Base-by-base conservation (phyloP, 2,888 invertebrate species). In the Celastrina argiolus region DNA sequence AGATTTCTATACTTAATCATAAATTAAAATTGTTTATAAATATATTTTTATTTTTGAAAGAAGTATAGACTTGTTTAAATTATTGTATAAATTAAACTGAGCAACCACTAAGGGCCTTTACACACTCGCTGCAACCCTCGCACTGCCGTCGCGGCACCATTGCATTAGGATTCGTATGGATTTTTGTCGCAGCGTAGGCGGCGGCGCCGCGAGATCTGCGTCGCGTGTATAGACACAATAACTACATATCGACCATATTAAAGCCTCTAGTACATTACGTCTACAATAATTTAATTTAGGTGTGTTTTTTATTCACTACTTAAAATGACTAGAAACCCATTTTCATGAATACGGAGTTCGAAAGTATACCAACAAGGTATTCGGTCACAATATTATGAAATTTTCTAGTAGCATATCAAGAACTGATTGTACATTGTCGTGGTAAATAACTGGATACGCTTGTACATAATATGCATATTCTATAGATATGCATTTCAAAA, bases 221-320 rank as follows among this genome's bases (percentile, higher is more conserved):
- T n/a, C n/a, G n/a, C n/a, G n/a, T n/a, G n/a, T n/a, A n/a, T n/a
- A n/a, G n/a, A n/a, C n/a, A n/a, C n/a, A n/a, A n/a, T n/a, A 51
- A 51, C 22, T 51, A 51, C 51, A 51, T 12, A 5, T 59, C 10
- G 18, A 18, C 34, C 31, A 16, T 34, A 59, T 39, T 56, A 39
- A 61, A 61, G 61, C 61, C 61, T 61, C 61, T 61, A 39, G 7
- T 31, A 58, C 16, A 16, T 31, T 58, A 58, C 16, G 58, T 58
- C 16, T 58, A 28, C 28, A 28, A 28, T 28, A 58, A 28, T 31
- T 16, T 58, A 58, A 45, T 16, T 45, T n/a, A n/a, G n/a, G n/a
- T n/a, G n/a, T n/a, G n/a, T n/a, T n/a, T n/a, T n/a, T n/a, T 64
- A 64, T 66, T 26, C 61, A 64, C 64, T 64, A 64, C 64, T 58